A percentile compares a stretch with the other conserved stretches of the same genome.
Evolutionary conservation across 2,113 vertebrate species (phyloP).

Genomic region (Corydoras maculifer): DNA sequence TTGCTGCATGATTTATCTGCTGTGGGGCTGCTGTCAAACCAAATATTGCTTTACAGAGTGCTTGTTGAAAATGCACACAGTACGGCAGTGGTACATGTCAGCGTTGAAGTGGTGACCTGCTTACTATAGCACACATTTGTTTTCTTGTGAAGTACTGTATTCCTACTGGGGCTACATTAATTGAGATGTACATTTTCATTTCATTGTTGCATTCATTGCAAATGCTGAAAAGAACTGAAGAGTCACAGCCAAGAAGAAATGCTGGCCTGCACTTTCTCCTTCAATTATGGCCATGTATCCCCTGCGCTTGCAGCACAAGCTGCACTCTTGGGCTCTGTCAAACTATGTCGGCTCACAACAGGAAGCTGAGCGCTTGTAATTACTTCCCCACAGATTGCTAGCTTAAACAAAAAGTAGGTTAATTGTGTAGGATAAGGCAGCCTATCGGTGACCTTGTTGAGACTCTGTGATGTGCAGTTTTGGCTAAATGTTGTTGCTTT

Average conservation of each 20-base stretch:
- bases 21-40: slow-evolving; percentile 17
- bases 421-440: slow-evolving; percentile 55
- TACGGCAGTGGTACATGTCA: background rate
- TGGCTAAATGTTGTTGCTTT: background rate
- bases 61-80: slow-evolving; percentile 11
- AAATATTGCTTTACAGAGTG: background rate
- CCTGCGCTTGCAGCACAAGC: slow-evolving; percentile 9
- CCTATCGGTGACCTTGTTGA: slow-evolving; percentile 49
- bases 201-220: too few species aligned
- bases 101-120: background rate
- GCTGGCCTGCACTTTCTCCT: slow-evolving; percentile 11
- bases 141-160: background rate
- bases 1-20: slow-evolving; percentile 21
- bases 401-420: slow-evolving; percentile 53
- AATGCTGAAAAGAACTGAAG: too few species aligned
- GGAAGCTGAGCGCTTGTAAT: slow-evolving; percentile 57
- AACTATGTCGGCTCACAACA: slow-evolving; percentile 44
- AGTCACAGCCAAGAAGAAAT: background rate
- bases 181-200: background rate
- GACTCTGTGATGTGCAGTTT: slow-evolving; percentile 23
- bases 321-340: slow-evolving; percentile 38
- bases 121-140: background rate
- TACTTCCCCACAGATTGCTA: slow-evolving; percentile 61
- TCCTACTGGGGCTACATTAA: background rate
- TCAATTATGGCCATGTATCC: slow-evolving; percentile 36